Evolutionary conservation across 2,888 invertebrate genomes (phyloP).

Genomic region (Tenthredo scrophulariae): DNA sequence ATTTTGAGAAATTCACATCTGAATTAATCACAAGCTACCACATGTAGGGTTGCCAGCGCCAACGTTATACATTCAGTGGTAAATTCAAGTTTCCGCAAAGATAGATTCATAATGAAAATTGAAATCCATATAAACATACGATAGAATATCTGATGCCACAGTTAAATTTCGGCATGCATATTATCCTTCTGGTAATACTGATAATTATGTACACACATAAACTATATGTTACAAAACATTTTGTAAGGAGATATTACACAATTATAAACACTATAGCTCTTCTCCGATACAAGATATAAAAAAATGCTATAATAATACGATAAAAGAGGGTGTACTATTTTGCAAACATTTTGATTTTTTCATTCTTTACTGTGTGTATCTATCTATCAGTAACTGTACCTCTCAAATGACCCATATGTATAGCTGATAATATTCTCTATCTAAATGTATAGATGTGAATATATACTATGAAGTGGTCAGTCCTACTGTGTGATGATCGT

Average conservation of each 20-base stretch:
- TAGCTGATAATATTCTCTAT: slow-evolving; percentile 48
- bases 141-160: not conserved
- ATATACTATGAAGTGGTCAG: slow-evolving; percentile 44
- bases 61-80: not conserved
- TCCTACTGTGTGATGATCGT: slow-evolving; percentile 56
- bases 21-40: not conserved
- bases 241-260: not conserved
- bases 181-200: slow-evolving; percentile 18
- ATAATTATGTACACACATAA: slow-evolving; percentile 7
- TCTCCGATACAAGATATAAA: not conserved
- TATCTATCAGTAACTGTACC: slow-evolving; percentile 34
- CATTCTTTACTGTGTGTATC: slow-evolving; percentile 25
- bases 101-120: not conserved
- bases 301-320: not conserved
- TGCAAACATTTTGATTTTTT: slow-evolving; percentile 22
- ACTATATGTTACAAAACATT: slow-evolving; percentile 2
- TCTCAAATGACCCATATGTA: slow-evolving; percentile 23
- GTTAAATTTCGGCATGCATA: slow-evolving; percentile 23
- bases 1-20: not conserved
- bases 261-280: slow-evolving; percentile 17
- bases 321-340: not conserved
- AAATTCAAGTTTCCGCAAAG: not conserved
- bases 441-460: slow-evolving; percentile 47
- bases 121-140: not conserved
- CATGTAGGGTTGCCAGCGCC: not conserved